These are phyloP conservation scores for Silurus lanzhouensis DNA, from an alignment of 2,797 vertebrate species.

Conservation along the genomic window DNA sequence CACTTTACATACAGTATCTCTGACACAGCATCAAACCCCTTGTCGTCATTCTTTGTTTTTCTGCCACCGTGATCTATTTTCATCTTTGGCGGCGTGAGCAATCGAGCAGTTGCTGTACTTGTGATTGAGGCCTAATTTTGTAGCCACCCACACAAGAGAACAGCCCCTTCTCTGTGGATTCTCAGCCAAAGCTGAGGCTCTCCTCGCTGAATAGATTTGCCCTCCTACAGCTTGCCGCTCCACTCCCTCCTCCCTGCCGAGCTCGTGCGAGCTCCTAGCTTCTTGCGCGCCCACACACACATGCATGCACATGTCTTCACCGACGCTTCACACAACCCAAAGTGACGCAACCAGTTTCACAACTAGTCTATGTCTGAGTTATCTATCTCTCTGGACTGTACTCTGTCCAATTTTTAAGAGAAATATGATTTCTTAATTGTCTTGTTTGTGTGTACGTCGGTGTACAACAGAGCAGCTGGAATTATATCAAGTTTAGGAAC, in stretches of 20 bases:
- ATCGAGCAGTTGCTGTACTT: slow-evolving; percentile 53
- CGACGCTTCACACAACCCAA: slow-evolving; percentile 25
- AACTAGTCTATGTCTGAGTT: slow-evolving; percentile 36
- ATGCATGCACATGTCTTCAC: slow-evolving; percentile 46
- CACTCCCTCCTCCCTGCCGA: slow-evolving; percentile 42
- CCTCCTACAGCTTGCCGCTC: slow-evolving; percentile 48
- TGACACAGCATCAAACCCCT: slow-evolving; percentile 33
- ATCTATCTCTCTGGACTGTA: slow-evolving; percentile 25
- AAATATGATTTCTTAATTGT: neutral
- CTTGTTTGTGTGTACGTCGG: neutral
- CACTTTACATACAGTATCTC: slow-evolving; percentile 25
- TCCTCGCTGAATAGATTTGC: slow-evolving; percentile 52
- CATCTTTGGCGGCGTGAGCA: slow-evolving; percentile 46
- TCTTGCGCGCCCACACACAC: slow-evolving; percentile 51
- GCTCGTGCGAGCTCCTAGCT: slow-evolving; percentile 38
- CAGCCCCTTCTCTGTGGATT: slow-evolving; percentile 56
- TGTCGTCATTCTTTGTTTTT: slow-evolving; percentile 51
- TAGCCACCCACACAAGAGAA: slow-evolving; percentile 55
- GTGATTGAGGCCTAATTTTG: slow-evolving; percentile 53
- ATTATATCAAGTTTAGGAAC: neutral
- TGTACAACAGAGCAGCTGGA: neutral
- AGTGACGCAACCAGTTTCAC: slow-evolving; percentile 49
- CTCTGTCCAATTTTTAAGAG: neutral
- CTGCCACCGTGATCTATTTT: slow-evolving; percentile 54
- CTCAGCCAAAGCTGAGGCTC: slow-evolving; percentile 45